Conservation (phyloP, 2,113 vertebrate species). For the Camelus dromedarius region DNA sequence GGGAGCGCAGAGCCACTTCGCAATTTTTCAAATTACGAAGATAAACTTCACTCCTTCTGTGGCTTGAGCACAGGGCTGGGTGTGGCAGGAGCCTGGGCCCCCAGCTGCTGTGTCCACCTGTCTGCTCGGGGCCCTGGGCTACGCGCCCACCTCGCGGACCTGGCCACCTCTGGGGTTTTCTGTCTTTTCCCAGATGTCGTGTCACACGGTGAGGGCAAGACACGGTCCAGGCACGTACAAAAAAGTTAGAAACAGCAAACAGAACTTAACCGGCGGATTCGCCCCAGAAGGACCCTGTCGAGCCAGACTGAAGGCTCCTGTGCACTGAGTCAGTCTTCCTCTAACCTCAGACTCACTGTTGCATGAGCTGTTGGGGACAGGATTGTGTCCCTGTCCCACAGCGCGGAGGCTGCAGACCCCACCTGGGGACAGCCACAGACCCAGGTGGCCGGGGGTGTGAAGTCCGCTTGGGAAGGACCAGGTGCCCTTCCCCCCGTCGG, state of each 20-base stretch:
- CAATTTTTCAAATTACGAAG: background rate
- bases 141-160: rapidly evolving
- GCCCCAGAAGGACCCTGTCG: background rate
- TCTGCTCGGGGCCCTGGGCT: background rate
- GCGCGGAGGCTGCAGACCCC: background rate
- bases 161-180: background rate
- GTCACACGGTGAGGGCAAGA: background rate
- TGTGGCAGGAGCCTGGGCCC: rapidly evolving
- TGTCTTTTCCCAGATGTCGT: background rate
- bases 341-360: background rate
- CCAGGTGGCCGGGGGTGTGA: background rate
- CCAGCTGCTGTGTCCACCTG: rapidly evolving
- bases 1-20: rapidly evolving
- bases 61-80: no score
- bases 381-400: background rate
- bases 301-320: background rate
- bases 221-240: no score
- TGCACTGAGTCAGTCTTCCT: background rate
- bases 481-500: background rate
- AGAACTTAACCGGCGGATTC: background rate
- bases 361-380: background rate
- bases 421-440: background rate
- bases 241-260: background rate
- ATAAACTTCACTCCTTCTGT: rapidly evolving
- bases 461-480: background rate